phyloP scores from a whole-genome alignment of 2,113 vertebrate genomes.

The Trogon surrucura region DNA sequence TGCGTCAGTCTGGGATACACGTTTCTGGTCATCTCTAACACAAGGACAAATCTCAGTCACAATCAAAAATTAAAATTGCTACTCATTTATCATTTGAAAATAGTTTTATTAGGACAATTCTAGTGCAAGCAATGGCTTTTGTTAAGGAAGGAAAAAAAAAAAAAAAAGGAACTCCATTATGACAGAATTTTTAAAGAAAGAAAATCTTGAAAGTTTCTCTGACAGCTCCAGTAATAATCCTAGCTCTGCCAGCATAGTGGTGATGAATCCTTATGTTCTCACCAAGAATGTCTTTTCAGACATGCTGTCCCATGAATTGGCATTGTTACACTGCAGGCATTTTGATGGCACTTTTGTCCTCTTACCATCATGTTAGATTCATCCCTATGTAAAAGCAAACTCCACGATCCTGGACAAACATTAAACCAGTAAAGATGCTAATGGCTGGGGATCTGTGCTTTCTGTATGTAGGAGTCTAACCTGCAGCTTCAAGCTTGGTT shows the following conservation, averaged over 20 bases:
- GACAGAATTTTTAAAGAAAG: neutral
- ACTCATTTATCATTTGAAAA: neutral
- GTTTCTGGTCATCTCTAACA: neutral
- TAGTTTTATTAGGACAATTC: neutral
- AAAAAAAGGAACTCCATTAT: neutral
- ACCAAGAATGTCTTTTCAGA: neutral
- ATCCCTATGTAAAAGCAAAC: neutral
- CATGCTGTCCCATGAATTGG: neutral
- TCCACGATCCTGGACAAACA: neutral
- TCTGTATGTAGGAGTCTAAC: neutral
- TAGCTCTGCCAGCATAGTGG: neutral
- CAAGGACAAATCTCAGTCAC: neutral
- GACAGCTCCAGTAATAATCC: neutral
- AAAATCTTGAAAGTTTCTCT: neutral
- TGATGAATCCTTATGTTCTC: neutral
- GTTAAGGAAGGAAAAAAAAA: neutral
- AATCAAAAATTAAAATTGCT: neutral
- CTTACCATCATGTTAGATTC: neutral
- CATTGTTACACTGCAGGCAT: neutral
- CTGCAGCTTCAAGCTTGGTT: neutral
- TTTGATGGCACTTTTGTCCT: neutral
- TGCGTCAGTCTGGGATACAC: neutral
- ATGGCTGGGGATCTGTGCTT: neutral
- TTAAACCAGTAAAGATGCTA: neutral
- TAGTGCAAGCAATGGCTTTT: neutral